Conservation (phyloP, 2,797 vertebrate species). For the Meda fulgida region DNA sequence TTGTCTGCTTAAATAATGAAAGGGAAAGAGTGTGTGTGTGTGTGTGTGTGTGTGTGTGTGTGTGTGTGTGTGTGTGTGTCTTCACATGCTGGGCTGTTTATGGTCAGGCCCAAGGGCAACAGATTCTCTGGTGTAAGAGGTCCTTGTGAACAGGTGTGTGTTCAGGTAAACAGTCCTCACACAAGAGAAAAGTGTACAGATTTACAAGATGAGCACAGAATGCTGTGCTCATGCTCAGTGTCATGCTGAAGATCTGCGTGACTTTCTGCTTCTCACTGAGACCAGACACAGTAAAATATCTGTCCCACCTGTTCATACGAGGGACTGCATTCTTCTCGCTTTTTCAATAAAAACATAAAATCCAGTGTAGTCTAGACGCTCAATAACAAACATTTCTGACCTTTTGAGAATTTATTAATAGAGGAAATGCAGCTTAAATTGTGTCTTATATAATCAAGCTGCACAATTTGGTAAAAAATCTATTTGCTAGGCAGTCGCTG, state of each 20-base stretch:
- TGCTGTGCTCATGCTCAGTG: constrained; percentile 56
- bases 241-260: constrained; percentile 61
- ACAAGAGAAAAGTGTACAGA: constrained; percentile 18
- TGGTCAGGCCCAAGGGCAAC: constrained; percentile 74
- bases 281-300: constrained; percentile 72
- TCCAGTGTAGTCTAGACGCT: constrained; percentile 23
- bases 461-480: background rate
- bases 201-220: constrained; percentile 46
- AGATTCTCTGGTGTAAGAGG: constrained; percentile 74
- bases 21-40: background rate
- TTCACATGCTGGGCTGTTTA: constrained; percentile 67
- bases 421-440: background rate
- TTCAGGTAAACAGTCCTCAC: constrained; percentile 70
- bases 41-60: background rate
- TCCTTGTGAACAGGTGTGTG: constrained; percentile 78
- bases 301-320: constrained; percentile 72
- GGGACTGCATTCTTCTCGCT: constrained; percentile 43
- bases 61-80: background rate
- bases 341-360: constrained; percentile 22
- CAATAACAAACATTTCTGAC: background rate
- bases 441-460: background rate
- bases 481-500: background rate
- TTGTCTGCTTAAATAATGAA: constrained; percentile 2
- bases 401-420: background rate
- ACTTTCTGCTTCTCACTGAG: constrained; percentile 64